These are phyloP conservation scores for Girardinichthys multiradiatus DNA, from an alignment of 2,113 vertebrate species.

Conservation along the genomic window DNA sequence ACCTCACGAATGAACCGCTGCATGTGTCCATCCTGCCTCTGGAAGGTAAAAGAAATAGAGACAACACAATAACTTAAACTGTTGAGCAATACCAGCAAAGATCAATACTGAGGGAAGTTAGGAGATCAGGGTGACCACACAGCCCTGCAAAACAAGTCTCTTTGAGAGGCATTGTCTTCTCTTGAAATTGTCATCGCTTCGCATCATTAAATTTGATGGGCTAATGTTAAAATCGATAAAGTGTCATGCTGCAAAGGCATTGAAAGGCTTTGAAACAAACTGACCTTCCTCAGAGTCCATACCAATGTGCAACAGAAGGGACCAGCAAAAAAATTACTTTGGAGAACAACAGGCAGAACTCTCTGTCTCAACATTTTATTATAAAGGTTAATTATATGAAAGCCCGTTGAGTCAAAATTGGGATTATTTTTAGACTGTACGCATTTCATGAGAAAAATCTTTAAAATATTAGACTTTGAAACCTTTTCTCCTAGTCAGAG, in stretches of 20 bases:
- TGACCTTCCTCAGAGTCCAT: neutral
- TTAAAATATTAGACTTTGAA: slow-evolving; percentile 21
- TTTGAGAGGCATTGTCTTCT: neutral
- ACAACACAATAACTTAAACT: neutral
- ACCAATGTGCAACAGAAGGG: slow-evolving; percentile 13
- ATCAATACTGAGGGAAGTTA: neutral
- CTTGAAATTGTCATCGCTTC: neutral
- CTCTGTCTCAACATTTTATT: slow-evolving; percentile 43
- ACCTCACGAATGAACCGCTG: slow-evolving; percentile 97
- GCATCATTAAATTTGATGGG: neutral
- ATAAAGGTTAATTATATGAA: slow-evolving; percentile 28
- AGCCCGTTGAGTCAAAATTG: slow-evolving; percentile 11
- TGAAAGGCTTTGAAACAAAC: slow-evolving; percentile 9
- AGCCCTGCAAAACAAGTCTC: neutral
- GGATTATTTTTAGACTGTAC: slow-evolving; percentile 24
- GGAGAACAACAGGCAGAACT: slow-evolving; percentile 25
- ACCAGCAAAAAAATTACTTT: slow-evolving; percentile 36
- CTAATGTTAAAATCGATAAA: slow-evolving; percentile 6
- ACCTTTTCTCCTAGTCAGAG: slow-evolving; percentile 1
- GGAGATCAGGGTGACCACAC: neutral
- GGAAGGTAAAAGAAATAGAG: slow-evolving; percentile 21
- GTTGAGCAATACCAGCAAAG: neutral
- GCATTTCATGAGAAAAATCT: neutral
- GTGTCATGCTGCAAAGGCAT: neutral
- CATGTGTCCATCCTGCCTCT: slow-evolving; percentile 94